These are phyloP conservation scores for Coecobrya sp. DNA, from an alignment of 2,888 invertebrate genomes.

Conservation along the genomic window DNA sequence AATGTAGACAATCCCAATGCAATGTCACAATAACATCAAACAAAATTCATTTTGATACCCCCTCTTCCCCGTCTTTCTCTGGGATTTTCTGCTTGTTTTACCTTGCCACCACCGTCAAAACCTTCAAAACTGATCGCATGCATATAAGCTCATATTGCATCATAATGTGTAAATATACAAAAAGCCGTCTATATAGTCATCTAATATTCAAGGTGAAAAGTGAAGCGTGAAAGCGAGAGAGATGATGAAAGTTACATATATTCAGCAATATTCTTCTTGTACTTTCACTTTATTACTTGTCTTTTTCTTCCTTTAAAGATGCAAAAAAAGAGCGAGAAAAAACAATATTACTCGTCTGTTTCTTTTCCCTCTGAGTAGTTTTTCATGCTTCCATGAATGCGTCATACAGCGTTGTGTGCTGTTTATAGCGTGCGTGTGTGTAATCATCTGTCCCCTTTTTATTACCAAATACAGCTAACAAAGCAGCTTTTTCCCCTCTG, in stretches of 20 bases:
- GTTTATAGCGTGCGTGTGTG: conserved; percentile 29
- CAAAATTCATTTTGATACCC: conserved; percentile 34
- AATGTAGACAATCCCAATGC: conserved; percentile 1
- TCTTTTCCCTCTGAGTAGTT: not conserved
- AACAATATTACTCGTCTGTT: conserved; percentile 15
- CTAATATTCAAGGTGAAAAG: conserved; percentile 15
- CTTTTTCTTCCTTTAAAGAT: not conserved
- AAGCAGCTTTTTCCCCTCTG: conserved; percentile 5
- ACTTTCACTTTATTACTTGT: conserved; percentile 9
- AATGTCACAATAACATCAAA: conserved; percentile 50
- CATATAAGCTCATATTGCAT: not conserved
- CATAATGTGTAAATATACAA: not conserved
- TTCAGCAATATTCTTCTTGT: not conserved
- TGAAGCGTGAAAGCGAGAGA: not conserved
- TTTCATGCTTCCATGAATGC: conserved; percentile 32
- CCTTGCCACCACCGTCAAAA: not conserved
- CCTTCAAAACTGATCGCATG: not conserved
- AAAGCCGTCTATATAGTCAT: not conserved
- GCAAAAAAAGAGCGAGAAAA: not conserved
- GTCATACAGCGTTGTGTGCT: conserved; percentile 30
- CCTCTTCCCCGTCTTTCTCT: not conserved
- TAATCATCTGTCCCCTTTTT: conserved; percentile 61
- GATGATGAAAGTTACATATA: conserved; percentile 34
- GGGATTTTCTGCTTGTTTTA: conserved; percentile 33
- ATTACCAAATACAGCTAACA: conserved; percentile 33